phyloP scores from a whole-genome alignment of 1,140 invertebrate species.

The Aplysia californica region DNA sequence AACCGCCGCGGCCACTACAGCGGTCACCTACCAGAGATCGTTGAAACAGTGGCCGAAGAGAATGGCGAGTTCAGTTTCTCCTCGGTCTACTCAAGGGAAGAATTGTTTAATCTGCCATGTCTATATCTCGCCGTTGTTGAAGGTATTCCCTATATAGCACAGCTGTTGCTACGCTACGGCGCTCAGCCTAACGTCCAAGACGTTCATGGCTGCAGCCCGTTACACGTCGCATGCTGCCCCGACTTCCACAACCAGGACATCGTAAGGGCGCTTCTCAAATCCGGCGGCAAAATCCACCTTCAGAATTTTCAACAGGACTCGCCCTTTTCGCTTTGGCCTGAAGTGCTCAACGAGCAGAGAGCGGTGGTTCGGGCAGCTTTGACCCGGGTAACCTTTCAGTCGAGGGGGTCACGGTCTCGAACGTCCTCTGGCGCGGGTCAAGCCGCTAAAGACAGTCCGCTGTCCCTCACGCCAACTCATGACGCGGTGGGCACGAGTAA shows the following conservation, averaged over 20 bases:
- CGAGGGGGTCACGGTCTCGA: conserved; percentile 10
- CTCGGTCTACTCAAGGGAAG: conserved; percentile 66
- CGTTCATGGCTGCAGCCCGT: conserved; percentile 71
- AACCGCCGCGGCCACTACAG: neutral
- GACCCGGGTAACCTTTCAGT: conserved; percentile 14
- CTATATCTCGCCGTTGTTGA: conserved; percentile 71
- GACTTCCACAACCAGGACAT: conserved; percentile 70
- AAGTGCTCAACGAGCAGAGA: conserved; percentile 68
- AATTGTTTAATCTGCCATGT: conserved; percentile 71
- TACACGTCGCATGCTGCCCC: conserved; percentile 72
- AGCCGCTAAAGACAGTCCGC: conserved; percentile 6
- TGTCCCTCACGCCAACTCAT: neutral
- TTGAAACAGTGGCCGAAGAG: conserved; percentile 22
- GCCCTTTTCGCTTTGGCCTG: conserved; percentile 60
- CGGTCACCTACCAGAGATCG: conserved; percentile 30
- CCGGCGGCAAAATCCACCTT: conserved; percentile 69
- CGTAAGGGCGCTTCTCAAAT: conserved; percentile 70
- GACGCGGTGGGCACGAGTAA: neutral
- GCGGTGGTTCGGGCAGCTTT: conserved; percentile 62
- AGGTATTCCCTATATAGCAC: conserved; percentile 69
- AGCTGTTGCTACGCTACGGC: conserved; percentile 72
- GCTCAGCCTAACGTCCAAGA: conserved; percentile 70
- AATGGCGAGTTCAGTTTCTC: conserved; percentile 18
- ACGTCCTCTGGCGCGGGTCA: conserved; percentile 21
- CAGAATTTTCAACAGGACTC: conserved; percentile 67